These are phyloP conservation scores for Pantherophis vulpinus DNA, from an alignment of 2,797 vertebrate species.

Conservation along the genomic window DNA sequence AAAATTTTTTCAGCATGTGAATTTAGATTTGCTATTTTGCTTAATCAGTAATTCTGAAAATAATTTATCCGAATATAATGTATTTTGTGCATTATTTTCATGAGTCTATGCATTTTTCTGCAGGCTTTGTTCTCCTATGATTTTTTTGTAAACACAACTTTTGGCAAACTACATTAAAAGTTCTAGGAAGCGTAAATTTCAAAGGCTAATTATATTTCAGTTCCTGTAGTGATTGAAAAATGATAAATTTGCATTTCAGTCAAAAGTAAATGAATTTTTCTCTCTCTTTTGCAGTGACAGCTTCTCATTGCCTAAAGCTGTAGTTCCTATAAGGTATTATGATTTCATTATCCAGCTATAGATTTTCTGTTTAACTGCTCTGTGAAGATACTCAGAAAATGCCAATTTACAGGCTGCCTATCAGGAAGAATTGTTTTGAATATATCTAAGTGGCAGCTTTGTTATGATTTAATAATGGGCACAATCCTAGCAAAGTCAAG, in stretches of 20 bases:
- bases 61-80: neutral
- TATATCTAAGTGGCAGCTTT: neutral
- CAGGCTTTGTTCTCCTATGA: neutral
- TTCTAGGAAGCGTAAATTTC: neutral
- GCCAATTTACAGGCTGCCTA: neutral
- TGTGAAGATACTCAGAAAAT: neutral
- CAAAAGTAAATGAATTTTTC: neutral
- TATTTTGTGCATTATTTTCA: neutral
- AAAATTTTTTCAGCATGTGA: neutral
- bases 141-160: neutral
- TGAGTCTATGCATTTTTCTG: neutral
- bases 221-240: neutral
- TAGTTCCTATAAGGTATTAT: neutral
- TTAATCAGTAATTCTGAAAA: neutral
- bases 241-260: neutral
- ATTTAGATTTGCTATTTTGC: neutral
- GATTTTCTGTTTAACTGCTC: neutral
- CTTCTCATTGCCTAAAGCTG: neutral
- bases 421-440: neutral
- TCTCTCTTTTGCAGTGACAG: neutral
- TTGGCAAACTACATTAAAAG: neutral
- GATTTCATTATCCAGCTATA: neutral
- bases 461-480: neutral
- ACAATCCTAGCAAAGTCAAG: neutral
- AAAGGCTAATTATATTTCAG: neutral